Conservation (phyloP, 1,140 invertebrate species). For the Brachionus calyciflorus region DNA sequence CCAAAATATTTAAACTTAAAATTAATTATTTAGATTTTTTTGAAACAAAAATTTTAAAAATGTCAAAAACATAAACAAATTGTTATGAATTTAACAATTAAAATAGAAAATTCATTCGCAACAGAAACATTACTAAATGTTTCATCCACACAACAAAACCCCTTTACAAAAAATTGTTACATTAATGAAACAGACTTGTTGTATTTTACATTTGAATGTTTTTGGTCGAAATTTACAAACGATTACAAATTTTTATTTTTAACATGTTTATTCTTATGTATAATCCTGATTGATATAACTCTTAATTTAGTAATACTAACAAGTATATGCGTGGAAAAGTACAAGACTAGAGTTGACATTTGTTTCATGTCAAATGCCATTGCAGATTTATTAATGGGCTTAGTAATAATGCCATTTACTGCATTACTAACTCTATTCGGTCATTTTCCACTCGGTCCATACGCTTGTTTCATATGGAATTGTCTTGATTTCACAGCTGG, state of each 20-base stretch:
- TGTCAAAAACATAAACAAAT: too few relatives aligned
- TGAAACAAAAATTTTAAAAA: too few relatives aligned
- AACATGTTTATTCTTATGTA: neutral
- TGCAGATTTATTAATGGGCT: constrained; percentile 49
- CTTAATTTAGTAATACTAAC: constrained; percentile 5
- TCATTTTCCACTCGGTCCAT: constrained; percentile 46
- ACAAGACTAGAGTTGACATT: constrained; percentile 18
- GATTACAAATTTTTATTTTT: constrained; percentile 30
- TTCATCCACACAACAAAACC: too few relatives aligned
- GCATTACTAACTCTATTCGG: constrained; percentile 48
- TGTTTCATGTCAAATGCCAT: constrained; percentile 49
- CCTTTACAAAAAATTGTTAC: too few relatives aligned
- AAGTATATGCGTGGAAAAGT: constrained; percentile 29
- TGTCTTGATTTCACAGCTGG: constrained; percentile 44
- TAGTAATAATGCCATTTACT: constrained; percentile 49
- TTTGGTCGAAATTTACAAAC: neutral
- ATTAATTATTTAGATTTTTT: too few relatives aligned
- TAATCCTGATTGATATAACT: neutral
- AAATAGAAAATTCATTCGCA: too few relatives aligned
- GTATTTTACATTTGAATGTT: constrained; percentile 23
- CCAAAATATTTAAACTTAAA: too few relatives aligned
- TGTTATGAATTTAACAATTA: too few relatives aligned
- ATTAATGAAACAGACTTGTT: too few relatives aligned
- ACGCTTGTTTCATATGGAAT: constrained; percentile 47
- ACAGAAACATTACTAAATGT: too few relatives aligned